Conservation (phyloP, 2,113 vertebrate genomes). For the Oncorhynchus nerka region DNA sequence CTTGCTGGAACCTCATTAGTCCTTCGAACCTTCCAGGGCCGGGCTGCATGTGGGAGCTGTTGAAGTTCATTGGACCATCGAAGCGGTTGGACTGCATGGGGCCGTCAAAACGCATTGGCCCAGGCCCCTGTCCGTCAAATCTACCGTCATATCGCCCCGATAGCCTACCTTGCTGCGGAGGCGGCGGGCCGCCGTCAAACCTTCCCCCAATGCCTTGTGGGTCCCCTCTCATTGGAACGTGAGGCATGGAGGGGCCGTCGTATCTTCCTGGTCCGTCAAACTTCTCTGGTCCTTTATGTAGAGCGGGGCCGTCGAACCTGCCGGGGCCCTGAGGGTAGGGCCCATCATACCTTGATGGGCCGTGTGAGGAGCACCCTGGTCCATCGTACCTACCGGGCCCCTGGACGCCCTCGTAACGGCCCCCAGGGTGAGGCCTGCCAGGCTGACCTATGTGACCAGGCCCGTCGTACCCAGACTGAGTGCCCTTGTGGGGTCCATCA, state of each 20-base stretch:
- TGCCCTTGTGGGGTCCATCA: conserved; percentile 50
- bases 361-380: conserved; percentile 39
- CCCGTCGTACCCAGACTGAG: conserved; percentile 28
- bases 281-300: conserved; percentile 62
- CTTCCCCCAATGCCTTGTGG: conserved; percentile 58
- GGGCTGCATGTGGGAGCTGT: conserved; percentile 57
- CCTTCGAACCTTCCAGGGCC: conserved; percentile 75
- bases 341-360: conserved; percentile 46
- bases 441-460: conserved; percentile 17
- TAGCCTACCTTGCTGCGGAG: conserved; percentile 45
- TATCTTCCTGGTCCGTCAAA: conserved; percentile 74
- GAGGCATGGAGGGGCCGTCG: conserved; percentile 69
- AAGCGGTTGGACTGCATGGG: conserved; percentile 49
- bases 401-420: conserved; percentile 80
- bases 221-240: conserved; percentile 66
- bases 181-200: conserved; percentile 62
- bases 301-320: conserved; percentile 60
- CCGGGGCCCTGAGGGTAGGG: conserved; percentile 48
- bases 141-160: conserved; percentile 75
- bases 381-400: conserved; percentile 47
- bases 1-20: conserved; percentile 59
- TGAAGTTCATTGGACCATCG: conserved; percentile 70
- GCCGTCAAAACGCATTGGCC: conserved; percentile 29
- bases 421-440: conserved; percentile 39
- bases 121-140: conserved; percentile 54